Base-by-base conservation (phyloP, 2,797 vertebrate genomes). In the Hoplostethus mediterraneus region DNA sequence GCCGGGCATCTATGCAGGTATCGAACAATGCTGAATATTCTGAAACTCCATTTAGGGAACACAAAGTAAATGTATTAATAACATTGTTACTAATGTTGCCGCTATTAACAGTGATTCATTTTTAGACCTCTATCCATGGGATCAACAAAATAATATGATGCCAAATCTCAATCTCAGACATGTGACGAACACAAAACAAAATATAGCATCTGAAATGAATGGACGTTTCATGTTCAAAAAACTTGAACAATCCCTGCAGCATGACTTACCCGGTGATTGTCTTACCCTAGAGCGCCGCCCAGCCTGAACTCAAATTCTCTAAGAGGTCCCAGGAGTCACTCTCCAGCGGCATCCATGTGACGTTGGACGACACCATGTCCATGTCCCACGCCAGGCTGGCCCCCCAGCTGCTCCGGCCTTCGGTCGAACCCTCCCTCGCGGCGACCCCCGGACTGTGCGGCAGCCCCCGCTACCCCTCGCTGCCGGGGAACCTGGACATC, bases 401-500 rank as follows among this genome's bases (percentile, higher is more conserved):
- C 4, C 51, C 65, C 0, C 70, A 44, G 67, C 62, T 42, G 73
- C 82, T 63, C 49, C 67, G 0, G 84, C 63, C 68, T 52, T 82
- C 67, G 65, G 93, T 79, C 81, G 90, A 33, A 79, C 60, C 85
- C 21, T 69, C 82, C 30, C 52, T 85, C 12, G 54, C 71, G 63
- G 92, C 78, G 80, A 87, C 79, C 70, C 67, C 82, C 10, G 83
- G 82, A 78, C 90, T 94, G 25, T 62, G 77, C 12, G 14, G 76
- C 68, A 92, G 92, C 59, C 86, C 91, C 47, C 95, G 89, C 16
- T 97, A 93, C 84, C 94, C 95, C 30, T 98, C 97, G 1, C 94
- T 98, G 60, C 97, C 97, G 0, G 96, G 95, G 75, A 94, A 95
- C 82, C 92, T 99, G 73, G 93, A 96, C 78, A 74, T 92, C 47